These are phyloP conservation scores for Vollenhovia emeryi DNA, from an alignment of 1,140 invertebrate genomes.

Conservation along the genomic window DNA sequence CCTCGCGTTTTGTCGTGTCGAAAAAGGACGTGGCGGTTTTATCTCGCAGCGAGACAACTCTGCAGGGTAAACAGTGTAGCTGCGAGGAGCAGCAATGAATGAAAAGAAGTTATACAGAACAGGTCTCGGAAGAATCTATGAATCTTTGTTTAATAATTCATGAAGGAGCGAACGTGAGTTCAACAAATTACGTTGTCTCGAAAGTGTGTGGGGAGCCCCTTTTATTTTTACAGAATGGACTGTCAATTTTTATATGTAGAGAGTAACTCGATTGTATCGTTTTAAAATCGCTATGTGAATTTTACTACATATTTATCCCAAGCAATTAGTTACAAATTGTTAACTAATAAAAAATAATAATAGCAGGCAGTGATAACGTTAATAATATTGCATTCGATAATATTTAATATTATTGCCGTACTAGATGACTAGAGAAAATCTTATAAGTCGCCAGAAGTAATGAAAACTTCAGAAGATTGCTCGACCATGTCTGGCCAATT, in stretches of 20 bases:
- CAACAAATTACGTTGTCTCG: background rate
- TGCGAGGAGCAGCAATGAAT: background rate
- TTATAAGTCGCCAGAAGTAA: too few species aligned
- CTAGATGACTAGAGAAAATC: too few species aligned
- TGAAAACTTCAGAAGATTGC: too few species aligned
- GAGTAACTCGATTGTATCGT: too few species aligned
- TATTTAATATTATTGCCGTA: background rate
- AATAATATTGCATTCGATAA: background rate
- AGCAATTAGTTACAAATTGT: background rate
- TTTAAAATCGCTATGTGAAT: background rate
- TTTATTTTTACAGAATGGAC: background rate
- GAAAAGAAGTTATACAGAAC: conserved; percentile 7
- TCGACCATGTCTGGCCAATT: too few species aligned
- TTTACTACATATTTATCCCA: background rate
- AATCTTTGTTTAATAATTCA: conserved; percentile 10
- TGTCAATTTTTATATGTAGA: too few species aligned
- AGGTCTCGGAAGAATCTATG: background rate
- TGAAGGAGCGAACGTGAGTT: background rate
- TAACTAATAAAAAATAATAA: background rate
- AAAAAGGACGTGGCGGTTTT: conserved; percentile 30
- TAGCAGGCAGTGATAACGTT: background rate
- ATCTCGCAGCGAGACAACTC: conserved; percentile 24
- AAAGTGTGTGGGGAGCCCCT: background rate
- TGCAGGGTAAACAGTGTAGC: conserved; percentile 30
- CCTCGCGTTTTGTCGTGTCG: conserved; percentile 25